These are phyloP conservation scores for Arizona elegans DNA, from an alignment of 2,113 vertebrate genomes.

Conservation along the genomic window DNA sequence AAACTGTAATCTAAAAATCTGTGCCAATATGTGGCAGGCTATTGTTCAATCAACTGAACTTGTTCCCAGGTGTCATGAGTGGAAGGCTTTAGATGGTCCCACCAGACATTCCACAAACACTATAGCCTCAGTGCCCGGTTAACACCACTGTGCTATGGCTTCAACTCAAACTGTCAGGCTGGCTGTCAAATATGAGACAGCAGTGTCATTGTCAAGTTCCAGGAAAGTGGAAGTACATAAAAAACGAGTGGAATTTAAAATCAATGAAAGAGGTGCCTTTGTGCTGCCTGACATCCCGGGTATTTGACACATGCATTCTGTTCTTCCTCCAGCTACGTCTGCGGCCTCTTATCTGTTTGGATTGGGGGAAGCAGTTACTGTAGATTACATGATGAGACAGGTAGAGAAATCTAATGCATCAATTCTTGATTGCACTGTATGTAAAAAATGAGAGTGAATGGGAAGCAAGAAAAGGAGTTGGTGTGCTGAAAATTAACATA, in stretches of 20 bases:
- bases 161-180: not conserved
- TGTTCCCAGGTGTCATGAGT: not conserved
- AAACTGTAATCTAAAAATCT: not conserved
- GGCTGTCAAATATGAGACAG: not conserved
- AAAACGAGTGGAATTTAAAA: not conserved
- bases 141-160: rapidly evolving
- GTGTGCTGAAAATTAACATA: not conserved
- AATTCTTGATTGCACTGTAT: not conserved
- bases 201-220: not conserved
- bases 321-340: not conserved
- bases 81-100: not conserved
- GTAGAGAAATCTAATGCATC: slow-evolving; percentile 26
- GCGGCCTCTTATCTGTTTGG: slow-evolving; percentile 13
- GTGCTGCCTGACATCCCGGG: not conserved
- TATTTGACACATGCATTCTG: not conserved
- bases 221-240: not conserved
- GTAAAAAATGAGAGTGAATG: not conserved
- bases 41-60: not conserved
- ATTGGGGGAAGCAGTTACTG: slow-evolving; percentile 39
- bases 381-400: slow-evolving; percentile 44
- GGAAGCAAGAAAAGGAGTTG: not conserved
- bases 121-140: not conserved
- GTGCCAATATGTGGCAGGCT: not conserved
- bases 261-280: slow-evolving; percentile 46
- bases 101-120: not conserved